phyloP scores from a whole-genome alignment of 2,888 invertebrate genomes.

The Doris montereyensis region DNA sequence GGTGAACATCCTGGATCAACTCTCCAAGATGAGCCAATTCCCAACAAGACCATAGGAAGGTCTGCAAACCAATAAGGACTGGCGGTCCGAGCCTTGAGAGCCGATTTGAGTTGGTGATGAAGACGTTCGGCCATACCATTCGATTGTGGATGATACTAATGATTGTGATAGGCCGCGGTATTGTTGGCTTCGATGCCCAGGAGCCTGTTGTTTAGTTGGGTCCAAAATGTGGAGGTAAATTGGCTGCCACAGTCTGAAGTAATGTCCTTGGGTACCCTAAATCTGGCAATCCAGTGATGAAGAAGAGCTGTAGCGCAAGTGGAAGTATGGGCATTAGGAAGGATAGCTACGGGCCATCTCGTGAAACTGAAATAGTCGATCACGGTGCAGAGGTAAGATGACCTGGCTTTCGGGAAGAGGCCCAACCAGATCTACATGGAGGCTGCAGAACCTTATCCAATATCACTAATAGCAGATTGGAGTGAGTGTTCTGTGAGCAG shows the following conservation, averaged over 20 bases:
- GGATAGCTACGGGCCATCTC: slow-evolving; percentile 26
- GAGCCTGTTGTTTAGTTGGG: slow-evolving; percentile 29
- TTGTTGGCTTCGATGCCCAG: slow-evolving; percentile 27
- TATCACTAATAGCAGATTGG: no score
- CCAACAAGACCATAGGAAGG: slow-evolving; percentile 25
- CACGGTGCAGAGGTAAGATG: no score
- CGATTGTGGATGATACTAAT: slow-evolving; percentile 28
- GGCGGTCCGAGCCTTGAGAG: slow-evolving; percentile 28
- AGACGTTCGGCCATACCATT: slow-evolving; percentile 38
- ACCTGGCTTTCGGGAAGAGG: slow-evolving; percentile 20
- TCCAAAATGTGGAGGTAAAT: slow-evolving; percentile 28
- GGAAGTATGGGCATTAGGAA: slow-evolving; percentile 31
- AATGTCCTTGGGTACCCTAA: slow-evolving; percentile 37
- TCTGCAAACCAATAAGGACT: slow-evolving; percentile 23
- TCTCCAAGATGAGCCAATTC: slow-evolving; percentile 27
- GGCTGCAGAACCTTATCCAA: slow-evolving; percentile 30
- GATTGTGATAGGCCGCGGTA: slow-evolving; percentile 36
- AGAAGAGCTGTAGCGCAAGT: slow-evolving; percentile 30
- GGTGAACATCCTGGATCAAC: slow-evolving; percentile 36
- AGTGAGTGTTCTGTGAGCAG: no score
- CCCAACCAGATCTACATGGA: slow-evolving; percentile 31
- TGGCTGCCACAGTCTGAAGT: slow-evolving; percentile 29
- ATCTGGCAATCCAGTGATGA: slow-evolving; percentile 33
- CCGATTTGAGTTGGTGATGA: slow-evolving; percentile 30
- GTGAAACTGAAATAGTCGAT: no score